Evolutionary conservation across 1,140 invertebrate genomes (phyloP), one percentile per base, ranked within the genome.

Genomic region (Drosophila suzukii): DNA sequence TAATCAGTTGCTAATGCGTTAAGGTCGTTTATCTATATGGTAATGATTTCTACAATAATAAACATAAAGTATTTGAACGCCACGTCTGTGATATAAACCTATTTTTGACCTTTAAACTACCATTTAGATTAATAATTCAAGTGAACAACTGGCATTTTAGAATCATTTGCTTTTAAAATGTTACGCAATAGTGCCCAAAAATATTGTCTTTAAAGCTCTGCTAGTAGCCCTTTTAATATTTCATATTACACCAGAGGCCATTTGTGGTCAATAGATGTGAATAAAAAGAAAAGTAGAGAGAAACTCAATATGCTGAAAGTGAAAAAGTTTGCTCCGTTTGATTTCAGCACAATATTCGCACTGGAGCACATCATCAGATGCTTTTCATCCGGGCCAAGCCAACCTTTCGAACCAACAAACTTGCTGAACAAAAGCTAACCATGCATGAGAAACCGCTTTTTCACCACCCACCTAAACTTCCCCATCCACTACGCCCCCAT

Each of bases 281-380:
- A 17, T 30, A 20, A 41, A 58, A 32, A 11, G 53, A 20, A 56
- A 61, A 55, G n/a, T 55, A 12, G 3, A 12, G 12, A 17, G 24
- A n/a, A 50, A n/a, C 27, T 30, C 24, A 50, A 50, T 50, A 30
- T 50, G 47, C 13, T 51, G 49, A 34, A 51, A 6, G 27, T 41
- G 55, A 63, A 59, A 63, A 63, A 43, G 60, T 63, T 60, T 34
- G 17, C 55, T 43, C 8, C 38, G 60, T 63, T 63, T 41, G 59
- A 63, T 63, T 43, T 60, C 15, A 63, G 55, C 56, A 63, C 39
- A 62, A 62, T 58, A 57, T 38, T 61, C 58, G 51, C 24, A 61
- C 36, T 57, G 50, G 13, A 43, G 17, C 58, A 60, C 38, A 44
- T 41, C 50, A 50, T 17, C 27, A 4, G 27, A 50, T 50, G 27